phyloP scores from a whole-genome alignment of 2,113 vertebrate genomes.

The Cepphus grylle region DNA sequence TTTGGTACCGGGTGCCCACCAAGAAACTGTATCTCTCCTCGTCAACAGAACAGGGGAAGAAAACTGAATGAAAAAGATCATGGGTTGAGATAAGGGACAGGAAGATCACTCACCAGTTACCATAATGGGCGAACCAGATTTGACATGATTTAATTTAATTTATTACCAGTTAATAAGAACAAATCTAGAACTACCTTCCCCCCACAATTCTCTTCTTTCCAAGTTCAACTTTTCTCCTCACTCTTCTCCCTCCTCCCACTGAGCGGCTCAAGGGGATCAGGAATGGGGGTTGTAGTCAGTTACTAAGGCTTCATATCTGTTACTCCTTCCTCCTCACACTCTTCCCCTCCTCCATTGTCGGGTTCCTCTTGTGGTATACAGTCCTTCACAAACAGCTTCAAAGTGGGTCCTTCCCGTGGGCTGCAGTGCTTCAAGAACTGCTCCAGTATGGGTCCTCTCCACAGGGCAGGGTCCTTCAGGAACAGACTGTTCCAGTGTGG shows the following conservation, averaged over 20 bases:
- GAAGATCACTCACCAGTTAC: background rate
- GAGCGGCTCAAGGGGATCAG: fast-evolving
- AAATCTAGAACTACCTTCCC: background rate
- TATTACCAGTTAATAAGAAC: background rate
- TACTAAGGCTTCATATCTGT: background rate
- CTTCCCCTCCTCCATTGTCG: background rate
- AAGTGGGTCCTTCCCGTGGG: fast-evolving
- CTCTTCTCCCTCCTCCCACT: background rate
- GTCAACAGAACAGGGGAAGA: background rate
- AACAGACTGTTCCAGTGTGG: background rate
- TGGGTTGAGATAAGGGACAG: background rate
- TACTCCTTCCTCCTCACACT: background rate
- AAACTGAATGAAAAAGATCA: background rate
- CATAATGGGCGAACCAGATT: background rate
- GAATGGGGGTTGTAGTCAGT: background rate
- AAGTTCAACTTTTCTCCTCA: background rate
- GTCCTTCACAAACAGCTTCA: background rate
- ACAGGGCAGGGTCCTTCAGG: background rate
- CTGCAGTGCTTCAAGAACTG: background rate
- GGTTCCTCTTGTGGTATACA: background rate
- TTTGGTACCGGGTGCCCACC: background rate
- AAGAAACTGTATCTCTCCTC: background rate
- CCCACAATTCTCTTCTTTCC: background rate
- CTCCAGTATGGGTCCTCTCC: background rate
- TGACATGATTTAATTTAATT: background rate